phyloP scores from a whole-genome alignment of 2,113 vertebrate genomes.

The Zeus faber region DNA sequence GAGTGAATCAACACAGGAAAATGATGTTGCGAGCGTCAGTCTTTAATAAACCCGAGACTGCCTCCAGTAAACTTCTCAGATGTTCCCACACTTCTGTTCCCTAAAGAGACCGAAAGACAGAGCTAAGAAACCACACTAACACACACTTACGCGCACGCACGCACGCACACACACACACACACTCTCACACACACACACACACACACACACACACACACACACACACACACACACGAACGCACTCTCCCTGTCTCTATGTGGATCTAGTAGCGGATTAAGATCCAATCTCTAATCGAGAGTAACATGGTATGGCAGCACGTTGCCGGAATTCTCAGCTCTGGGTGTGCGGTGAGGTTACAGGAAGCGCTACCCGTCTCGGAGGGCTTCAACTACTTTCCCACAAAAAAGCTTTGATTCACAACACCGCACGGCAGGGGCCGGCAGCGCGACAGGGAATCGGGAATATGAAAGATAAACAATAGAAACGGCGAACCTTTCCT shows the following conservation, averaged over 20 bases:
- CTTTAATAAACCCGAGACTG: slow-evolving; percentile 40
- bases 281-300: slow-evolving; percentile 52
- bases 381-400: background rate
- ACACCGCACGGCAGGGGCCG: background rate
- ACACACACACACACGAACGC: slow-evolving; percentile 14
- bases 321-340: slow-evolving; percentile 34
- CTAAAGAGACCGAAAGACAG: slow-evolving; percentile 34
- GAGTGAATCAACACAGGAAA: slow-evolving; percentile 49
- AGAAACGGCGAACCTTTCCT: too few relatives aligned
- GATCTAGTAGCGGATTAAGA: slow-evolving; percentile 66
- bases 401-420: background rate
- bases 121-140: slow-evolving; percentile 10
- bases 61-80: slow-evolving; percentile 47
- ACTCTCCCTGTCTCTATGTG: slow-evolving; percentile 41
- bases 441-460: too few relatives aligned
- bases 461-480: too few relatives aligned
- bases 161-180: slow-evolving; percentile 18
- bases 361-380: background rate
- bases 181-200: slow-evolving; percentile 24
- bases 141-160: background rate
- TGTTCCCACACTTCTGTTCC: slow-evolving; percentile 63
- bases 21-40: slow-evolving; percentile 49
- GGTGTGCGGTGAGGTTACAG: background rate
- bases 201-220: slow-evolving; percentile 11
- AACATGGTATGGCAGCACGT: slow-evolving; percentile 53